Evolutionary conservation across 2,113 vertebrate genomes (phyloP).

Genomic region (Heloderma charlesbogerti): DNA sequence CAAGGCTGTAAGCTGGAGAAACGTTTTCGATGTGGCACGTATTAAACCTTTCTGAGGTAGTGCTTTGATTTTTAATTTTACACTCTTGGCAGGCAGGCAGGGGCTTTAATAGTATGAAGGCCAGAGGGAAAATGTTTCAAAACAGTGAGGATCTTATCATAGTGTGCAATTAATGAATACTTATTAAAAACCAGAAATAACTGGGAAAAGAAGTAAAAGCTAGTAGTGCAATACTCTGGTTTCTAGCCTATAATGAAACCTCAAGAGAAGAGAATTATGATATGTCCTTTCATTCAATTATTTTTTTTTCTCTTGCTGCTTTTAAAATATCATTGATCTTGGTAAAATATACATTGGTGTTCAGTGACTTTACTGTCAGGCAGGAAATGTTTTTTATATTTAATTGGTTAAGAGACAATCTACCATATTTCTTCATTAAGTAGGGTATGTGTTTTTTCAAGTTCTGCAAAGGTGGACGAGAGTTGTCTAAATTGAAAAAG

Average conservation of each 20-base stretch:
- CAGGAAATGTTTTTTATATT: slow-evolving; percentile 41
- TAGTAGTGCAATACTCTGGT: slow-evolving; percentile 70
- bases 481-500: background rate
- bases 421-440: slow-evolving; percentile 29
- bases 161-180: slow-evolving; percentile 84
- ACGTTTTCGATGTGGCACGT: slow-evolving; percentile 72
- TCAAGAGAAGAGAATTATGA: slow-evolving; percentile 67
- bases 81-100: slow-evolving; percentile 80
- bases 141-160: slow-evolving; percentile 84
- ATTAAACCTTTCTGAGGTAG: slow-evolving; percentile 81
- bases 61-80: slow-evolving; percentile 86
- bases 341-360: slow-evolving; percentile 57
- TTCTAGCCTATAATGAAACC: slow-evolving; percentile 77
- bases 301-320: slow-evolving; percentile 39
- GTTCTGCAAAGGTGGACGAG: background rate
- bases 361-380: slow-evolving; percentile 21
- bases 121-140: slow-evolving; percentile 85
- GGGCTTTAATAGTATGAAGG: slow-evolving; percentile 81
- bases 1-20: slow-evolving; percentile 76
- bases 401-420: slow-evolving; percentile 20
- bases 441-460: background rate
- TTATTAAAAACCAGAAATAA: slow-evolving; percentile 84
- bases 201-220: slow-evolving; percentile 76
- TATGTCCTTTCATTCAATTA: slow-evolving; percentile 69
- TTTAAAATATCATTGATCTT: slow-evolving; percentile 70